These are phyloP conservation scores for Meliscaeva auricollis DNA, from an alignment of 2,888 invertebrate species.

Conservation along the genomic window DNA sequence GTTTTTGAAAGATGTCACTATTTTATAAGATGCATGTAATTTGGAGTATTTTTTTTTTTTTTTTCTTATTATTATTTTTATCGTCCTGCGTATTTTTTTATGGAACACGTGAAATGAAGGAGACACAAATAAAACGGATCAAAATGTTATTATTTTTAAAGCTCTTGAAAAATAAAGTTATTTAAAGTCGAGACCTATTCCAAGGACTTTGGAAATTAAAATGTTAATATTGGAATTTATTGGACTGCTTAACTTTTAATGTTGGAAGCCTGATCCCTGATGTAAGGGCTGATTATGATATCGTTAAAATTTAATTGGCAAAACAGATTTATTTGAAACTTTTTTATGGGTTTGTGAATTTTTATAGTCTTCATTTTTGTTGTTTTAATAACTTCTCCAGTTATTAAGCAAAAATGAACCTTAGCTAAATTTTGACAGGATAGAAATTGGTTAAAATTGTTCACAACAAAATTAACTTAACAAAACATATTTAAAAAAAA, in stretches of 20 bases:
- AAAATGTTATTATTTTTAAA: neutral
- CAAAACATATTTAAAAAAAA: no score
- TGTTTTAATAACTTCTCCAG: no score
- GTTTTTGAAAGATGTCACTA: slow-evolving; percentile 50
- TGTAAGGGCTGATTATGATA: no score
- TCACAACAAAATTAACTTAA: no score
- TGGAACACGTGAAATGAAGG: neutral
- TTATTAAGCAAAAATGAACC: no score
- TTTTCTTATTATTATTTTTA: slow-evolving; percentile 26
- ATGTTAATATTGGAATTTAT: neutral
- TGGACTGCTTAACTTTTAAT: neutral
- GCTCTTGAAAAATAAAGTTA: neutral
- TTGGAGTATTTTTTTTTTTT: slow-evolving; percentile 1
- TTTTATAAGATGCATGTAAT: slow-evolving; percentile 13
- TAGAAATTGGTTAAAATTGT: no score
- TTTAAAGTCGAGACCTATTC: neutral
- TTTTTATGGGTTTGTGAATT: no score
- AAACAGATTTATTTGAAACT: no score
- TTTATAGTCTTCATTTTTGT: no score
- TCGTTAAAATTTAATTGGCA: no score
- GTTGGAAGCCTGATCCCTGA: no score
- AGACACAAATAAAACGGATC: neutral
- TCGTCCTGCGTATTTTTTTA: slow-evolving; percentile 31
- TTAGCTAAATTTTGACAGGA: no score
- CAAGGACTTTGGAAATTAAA: neutral